Percentiles rank a stretch among this genome's conserved stretches.
phyloP scores from a whole-genome alignment of 1,140 invertebrate genomes.

The Trachelipus rathkii region DNA sequence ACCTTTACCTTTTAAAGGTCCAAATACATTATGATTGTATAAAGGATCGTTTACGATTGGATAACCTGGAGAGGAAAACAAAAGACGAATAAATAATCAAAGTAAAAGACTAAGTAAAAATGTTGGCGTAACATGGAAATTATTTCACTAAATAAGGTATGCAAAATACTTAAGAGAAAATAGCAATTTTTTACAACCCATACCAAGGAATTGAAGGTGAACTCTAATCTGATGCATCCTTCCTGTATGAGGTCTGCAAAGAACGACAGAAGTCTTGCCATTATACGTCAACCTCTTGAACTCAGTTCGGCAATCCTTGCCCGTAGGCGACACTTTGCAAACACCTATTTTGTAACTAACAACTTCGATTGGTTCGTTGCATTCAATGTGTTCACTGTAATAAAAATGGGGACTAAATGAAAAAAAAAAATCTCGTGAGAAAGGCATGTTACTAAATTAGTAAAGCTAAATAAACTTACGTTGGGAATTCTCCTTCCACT shows the following conservation, averaged over 20 bases:
- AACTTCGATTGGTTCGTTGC: slow-evolving; percentile 85
- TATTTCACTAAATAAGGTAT: background rate
- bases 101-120: background rate
- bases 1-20: slow-evolving; percentile 83
- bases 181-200: slow-evolving; percentile 17
- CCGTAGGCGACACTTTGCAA: slow-evolving; percentile 77
- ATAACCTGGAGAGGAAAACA: slow-evolving; percentile 61
- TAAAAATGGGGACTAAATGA: background rate
- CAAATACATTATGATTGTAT: slow-evolving; percentile 89
- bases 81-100: background rate
- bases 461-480: slow-evolving; percentile 61
- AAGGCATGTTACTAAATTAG: too few relatives aligned
- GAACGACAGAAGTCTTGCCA: slow-evolving; percentile 82
- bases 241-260: slow-evolving; percentile 88
- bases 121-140: background rate
- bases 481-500: slow-evolving; percentile 93
- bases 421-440: too few relatives aligned
- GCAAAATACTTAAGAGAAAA: background rate
- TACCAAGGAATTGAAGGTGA: slow-evolving; percentile 95
- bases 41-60: slow-evolving; percentile 95
- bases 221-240: slow-evolving; percentile 98
- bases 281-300: slow-evolving; percentile 83
- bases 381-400: slow-evolving; percentile 73
- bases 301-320: slow-evolving; percentile 87
- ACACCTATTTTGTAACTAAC: slow-evolving; percentile 94